These are phyloP conservation scores for Schizopygopsis pylzovi DNA, from an alignment of 2,797 vertebrate genomes.

Conservation along the genomic window DNA sequence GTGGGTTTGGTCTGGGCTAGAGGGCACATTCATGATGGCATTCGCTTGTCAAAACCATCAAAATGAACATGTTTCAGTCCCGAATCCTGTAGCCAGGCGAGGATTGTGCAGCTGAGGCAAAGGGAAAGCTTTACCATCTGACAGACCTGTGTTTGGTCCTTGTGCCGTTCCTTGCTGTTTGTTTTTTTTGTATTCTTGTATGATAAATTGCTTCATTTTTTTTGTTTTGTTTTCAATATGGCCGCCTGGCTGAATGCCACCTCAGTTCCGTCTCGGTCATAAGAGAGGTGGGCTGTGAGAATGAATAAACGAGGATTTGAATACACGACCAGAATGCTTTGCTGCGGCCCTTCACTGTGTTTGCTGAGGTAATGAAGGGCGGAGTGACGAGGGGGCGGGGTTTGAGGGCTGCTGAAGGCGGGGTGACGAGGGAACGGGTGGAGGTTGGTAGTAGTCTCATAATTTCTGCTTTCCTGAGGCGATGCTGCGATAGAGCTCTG, in stretches of 20 bases:
- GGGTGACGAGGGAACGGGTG: conserved; percentile 44
- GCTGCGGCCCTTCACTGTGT: conserved; percentile 68
- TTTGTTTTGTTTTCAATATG: not conserved
- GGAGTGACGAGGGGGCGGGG: conserved; percentile 46
- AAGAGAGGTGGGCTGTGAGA: conserved; percentile 28
- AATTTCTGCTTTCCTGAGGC: conserved; percentile 90
- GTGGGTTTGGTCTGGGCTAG: conserved; percentile 44
- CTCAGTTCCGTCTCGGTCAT: not conserved
- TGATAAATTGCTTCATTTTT: conserved; percentile 13
- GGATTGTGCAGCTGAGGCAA: conserved; percentile 53
- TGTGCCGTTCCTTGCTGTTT: conserved; percentile 20
- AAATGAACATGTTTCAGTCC: not conserved
- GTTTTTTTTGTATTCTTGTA: conserved; percentile 58
- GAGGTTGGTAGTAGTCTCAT: conserved; percentile 69
- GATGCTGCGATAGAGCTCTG: conserved; percentile 82
- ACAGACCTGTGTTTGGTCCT: conserved; percentile 35
- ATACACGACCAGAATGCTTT: conserved; percentile 32
- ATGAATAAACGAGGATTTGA: conserved; percentile 37
- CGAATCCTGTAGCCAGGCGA: conserved; percentile 3
- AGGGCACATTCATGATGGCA: conserved; percentile 55
- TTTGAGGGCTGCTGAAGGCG: conserved; percentile 54
- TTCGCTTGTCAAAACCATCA: conserved; percentile 5
- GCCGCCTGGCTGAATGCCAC: not conserved
- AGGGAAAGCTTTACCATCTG: conserved; percentile 43
- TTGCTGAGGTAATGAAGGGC: conserved; percentile 77